Base-by-base conservation (phyloP, 2,113 vertebrate genomes). In the Colossoma macropomum region DNA sequence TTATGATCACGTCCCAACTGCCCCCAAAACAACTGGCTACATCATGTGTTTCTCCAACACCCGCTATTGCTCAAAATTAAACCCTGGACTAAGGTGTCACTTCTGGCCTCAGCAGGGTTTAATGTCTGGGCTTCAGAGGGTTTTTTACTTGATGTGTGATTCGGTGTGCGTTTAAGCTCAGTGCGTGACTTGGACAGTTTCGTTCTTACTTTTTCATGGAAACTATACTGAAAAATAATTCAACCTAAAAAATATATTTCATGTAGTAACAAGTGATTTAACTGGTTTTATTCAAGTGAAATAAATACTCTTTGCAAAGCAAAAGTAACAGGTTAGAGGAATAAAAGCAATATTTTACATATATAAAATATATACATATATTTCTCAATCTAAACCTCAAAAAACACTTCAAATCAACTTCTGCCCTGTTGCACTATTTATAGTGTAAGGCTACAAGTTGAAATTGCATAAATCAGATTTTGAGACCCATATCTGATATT, bases 31-130 rank as follows among this genome's bases (percentile, higher is more conserved):
- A 97, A 98, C 97, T 91, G 95, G 94, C 96, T 95, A 95, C 96
- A 96, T 97, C 95, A 96, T 97, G 94, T 97, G 96, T 97, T 98
- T 97, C 96, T 93, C 94, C 96, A 97, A 95, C 94, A 81, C 93
- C 92, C 88, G 92, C 94, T 93, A 93, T 95, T 95, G 94, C 93
- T 95, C 95, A 94, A 95, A 97, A 96, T 96, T 94, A 97, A 96
- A 95, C 90, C 94, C 93, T 88, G 89, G 92, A 87, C 95, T 92
- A 92, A 97, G 96, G 96, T 98, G 97, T 97, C 96, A 95, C 94
- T 95, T 92, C 94, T 95, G 95, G 95, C 94, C 93, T 91, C 92
- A 89, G 94, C 94, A 21, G 88, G 91, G 93, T 94, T 90, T 95
- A 95, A 95, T n/a, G 88, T 93, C 94, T 95, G 94, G 92, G 94